Conservation (phyloP, 2,888 invertebrate species). For the Drosophila melanosoma region DNA sequence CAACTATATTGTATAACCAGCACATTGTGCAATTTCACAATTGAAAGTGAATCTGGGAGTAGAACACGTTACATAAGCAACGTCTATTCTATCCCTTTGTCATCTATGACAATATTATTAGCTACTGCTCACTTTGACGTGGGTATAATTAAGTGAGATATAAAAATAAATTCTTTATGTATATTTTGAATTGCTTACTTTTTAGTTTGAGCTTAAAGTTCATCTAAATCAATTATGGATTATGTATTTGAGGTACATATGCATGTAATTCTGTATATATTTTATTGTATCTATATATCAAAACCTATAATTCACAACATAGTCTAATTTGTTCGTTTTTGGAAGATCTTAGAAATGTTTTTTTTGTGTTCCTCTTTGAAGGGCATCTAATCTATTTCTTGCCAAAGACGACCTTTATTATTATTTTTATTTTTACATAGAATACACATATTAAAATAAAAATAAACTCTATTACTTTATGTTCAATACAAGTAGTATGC, state of each 20-base stretch:
- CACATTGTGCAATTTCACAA: constrained; percentile 6
- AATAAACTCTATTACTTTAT: too few relatives aligned
- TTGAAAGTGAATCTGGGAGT: constrained; percentile 16
- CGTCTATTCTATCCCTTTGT: neutral
- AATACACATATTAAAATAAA: neutral
- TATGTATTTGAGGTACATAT: neutral
- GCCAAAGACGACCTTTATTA: neutral
- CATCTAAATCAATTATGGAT: neutral
- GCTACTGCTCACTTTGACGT: neutral
- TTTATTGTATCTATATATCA: neutral
- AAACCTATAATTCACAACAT: neutral
- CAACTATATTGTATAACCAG: constrained; percentile 12
- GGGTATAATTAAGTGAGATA: neutral
- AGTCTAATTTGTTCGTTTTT: neutral
- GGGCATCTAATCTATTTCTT: neutral
- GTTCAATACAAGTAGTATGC: too few relatives aligned
- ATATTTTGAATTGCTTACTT: neutral
- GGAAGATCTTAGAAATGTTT: neutral
- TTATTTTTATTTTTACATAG: neutral
- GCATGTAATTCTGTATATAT: neutral
- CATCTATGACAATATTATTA: neutral
- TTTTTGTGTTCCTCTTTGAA: too few relatives aligned
- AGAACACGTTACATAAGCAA: neutral
- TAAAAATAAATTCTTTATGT: neutral
- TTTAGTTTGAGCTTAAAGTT: neutral